phyloP scores from a whole-genome alignment of 2,888 invertebrate genomes.

The Carterocephalus palaemon region DNA sequence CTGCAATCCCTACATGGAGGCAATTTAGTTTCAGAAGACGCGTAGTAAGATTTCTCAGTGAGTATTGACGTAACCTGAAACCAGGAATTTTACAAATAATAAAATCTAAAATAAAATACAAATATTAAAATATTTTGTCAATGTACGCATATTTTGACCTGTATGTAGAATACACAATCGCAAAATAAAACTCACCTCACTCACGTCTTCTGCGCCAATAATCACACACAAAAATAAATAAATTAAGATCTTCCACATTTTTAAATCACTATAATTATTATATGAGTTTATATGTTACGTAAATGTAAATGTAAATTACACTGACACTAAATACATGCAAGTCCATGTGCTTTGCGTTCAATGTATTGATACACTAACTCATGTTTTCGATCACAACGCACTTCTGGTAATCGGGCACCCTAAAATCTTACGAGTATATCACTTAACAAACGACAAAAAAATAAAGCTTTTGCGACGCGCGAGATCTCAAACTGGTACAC shows the following conservation, averaged over 20 bases:
- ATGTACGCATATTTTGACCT: too few relatives aligned
- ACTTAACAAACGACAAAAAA: conserved; percentile 30
- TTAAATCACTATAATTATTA: conserved; percentile 26
- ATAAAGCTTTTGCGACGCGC: conserved; percentile 4
- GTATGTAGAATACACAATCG: conserved; percentile 7
- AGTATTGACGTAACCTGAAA: conserved; percentile 5
- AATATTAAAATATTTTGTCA: too few relatives aligned
- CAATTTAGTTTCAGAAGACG: conserved; percentile 32
- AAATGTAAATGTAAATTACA: conserved; percentile 22
- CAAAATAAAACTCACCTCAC: conserved; percentile 45
- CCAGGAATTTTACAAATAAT: too few relatives aligned
- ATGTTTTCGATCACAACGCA: conserved; percentile 56
- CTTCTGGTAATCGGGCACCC: conserved; percentile 50
- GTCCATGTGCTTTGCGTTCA: conserved; percentile 52
- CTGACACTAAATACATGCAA: conserved; percentile 28
- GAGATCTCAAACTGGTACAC: conserved; percentile 5
- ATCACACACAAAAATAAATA: conserved; percentile 47
- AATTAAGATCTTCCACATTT: conserved; percentile 49
- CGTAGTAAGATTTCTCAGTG: conserved; percentile 1
- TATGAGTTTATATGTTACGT: conserved; percentile 12
- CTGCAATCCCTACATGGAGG: conserved; percentile 58
- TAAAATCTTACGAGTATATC: conserved; percentile 66
- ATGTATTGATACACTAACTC: conserved; percentile 70
- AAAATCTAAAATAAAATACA: too few relatives aligned
- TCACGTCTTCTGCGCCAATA: conserved; percentile 38